Evolutionary conservation across 2,888 invertebrate genomes (phyloP).

Genomic region (Danaus chrysippus): DNA sequence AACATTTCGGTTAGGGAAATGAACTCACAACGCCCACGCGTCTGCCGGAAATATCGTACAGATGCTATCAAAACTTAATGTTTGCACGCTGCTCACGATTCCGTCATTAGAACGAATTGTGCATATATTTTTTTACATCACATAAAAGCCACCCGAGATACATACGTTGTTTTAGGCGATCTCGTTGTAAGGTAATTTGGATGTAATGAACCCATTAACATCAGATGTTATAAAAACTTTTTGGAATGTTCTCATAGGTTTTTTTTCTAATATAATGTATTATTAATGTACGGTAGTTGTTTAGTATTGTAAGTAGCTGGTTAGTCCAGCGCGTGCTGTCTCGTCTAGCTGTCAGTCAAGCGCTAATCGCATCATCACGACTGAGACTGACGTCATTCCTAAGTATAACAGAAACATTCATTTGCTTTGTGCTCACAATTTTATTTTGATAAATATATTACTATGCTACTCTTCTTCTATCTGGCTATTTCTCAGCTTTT

Average conservation of each 20-base stretch:
- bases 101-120: conserved; percentile 69
- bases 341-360: conserved; percentile 44
- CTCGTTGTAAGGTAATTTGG: background rate
- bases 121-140: conserved; percentile 52
- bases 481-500: no score
- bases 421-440: conserved; percentile 11
- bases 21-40: conserved; percentile 60
- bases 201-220: no score
- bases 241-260: background rate
- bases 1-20: conserved; percentile 50
- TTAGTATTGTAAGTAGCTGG: conserved; percentile 2
- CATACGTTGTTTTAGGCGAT: background rate
- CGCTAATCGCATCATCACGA: conserved; percentile 62
- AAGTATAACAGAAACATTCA: conserved; percentile 23
- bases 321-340: conserved; percentile 16
- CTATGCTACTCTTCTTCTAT: no score
- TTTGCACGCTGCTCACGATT: conserved; percentile 65
- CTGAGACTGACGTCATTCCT: conserved; percentile 36
- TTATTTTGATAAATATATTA: background rate
- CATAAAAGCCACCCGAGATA: conserved; percentile 40
- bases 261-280: background rate
- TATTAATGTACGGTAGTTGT: conserved; percentile 13
- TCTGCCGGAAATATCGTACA: conserved; percentile 64
- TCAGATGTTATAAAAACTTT: no score
- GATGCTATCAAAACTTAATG: conserved; percentile 61